Evolutionary conservation across 1,140 invertebrate species (phyloP), one percentile per base, ranked within the genome.

Genomic region (Lepeophtheirus salmonis): DNA sequence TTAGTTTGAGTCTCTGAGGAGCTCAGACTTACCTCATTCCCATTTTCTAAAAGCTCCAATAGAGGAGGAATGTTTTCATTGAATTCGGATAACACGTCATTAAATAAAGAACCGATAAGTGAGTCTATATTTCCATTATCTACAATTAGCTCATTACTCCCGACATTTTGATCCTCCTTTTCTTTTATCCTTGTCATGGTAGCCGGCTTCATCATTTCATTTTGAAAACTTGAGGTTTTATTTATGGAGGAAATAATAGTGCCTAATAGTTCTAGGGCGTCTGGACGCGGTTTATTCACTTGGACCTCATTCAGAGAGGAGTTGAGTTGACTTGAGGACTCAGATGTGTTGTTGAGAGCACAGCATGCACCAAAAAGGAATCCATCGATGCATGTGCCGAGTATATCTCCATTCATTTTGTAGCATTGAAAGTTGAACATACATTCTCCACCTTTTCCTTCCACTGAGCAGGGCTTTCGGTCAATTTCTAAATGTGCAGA

Each of bases 361-460:
- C 88, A 92, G 69, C 88, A 92, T 2, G 86, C 84, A 3, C 88
- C 88, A 67, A 90, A 90, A 2, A 91, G 76, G 67, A 91, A 89
- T 1, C 84, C 85, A 68, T 91, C 86, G 79, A 89, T 86, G 66
- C 89, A 92, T 3, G 87, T 80, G 0, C 86, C 85, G 0, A 90
- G 82, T 0, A 90, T 84, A 67, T 83, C 78, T 1, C 89, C 88
- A 10, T 80, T 80, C 62, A 83, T 73, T 59, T 82, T 79, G 6
- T 77, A 76, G 69, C 89, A 92, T 68, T 92, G 86, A 67, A 89
- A 86, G 71, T 89, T 89, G 72, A 91, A 92, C 85, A 91, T 90
- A 71, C 89, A 92, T 66, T 88, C 80, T n/a, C 84, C 77, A 67
- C 66, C 64, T 67, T 73, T 61, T 53, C 13, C 13, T 13, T 50